Conservation (phyloP, 2,113 vertebrate species). For the Formicarius rufipectus region DNA sequence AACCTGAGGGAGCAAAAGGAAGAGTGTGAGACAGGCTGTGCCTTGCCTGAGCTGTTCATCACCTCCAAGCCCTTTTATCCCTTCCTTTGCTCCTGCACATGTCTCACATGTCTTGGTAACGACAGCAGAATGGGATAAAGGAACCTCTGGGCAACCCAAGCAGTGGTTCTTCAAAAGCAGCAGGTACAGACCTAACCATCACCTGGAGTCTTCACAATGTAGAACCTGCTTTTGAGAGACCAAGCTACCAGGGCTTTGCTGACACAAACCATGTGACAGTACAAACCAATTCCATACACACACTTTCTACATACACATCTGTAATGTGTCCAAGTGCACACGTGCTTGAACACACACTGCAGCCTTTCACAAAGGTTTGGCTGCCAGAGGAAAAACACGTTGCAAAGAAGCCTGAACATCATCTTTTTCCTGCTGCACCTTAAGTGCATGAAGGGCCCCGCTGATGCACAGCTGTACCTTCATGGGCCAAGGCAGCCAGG, state of each 20-base stretch:
- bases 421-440: neutral
- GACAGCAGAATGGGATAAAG: neutral
- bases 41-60: neutral
- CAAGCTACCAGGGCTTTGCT: neutral
- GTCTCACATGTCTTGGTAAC: neutral
- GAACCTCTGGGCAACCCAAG: neutral
- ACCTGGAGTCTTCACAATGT: neutral
- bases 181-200: neutral
- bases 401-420: neutral
- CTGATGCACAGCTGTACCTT: neutral
- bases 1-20: slow-evolving; percentile 75
- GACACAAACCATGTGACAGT: neutral
- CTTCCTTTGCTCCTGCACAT: neutral
- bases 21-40: neutral
- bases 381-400: neutral
- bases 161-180: neutral
- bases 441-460: neutral
- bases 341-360: neutral
- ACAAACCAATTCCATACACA: neutral
- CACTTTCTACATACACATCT: too few species aligned
- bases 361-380: neutral
- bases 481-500: neutral
- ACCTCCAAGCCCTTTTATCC: neutral
- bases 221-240: neutral
- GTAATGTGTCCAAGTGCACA: neutral